Base-by-base conservation (phyloP, 2,888 invertebrate genomes). In the Drosophila suboccidentalis region DNA sequence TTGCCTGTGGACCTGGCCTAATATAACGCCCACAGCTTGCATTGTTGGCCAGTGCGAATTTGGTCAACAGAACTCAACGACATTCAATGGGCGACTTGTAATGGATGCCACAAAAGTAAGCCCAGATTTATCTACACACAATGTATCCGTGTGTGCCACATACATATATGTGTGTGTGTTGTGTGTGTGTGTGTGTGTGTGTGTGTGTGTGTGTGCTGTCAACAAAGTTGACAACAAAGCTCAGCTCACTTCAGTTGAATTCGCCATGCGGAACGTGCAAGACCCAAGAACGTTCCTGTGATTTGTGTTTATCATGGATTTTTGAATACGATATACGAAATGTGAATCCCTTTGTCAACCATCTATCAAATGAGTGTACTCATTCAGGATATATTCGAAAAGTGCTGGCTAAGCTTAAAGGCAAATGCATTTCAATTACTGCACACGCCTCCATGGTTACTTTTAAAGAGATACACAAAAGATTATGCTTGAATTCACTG, bases 201-300 rank as follows among this genome's bases (percentile, higher is more conserved):
- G 32, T 54, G 32, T 38, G 51, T 49, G 38, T 61, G 22, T 26
- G 46, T 51, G 50, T 55, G 54, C 50, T 59, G 70, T 54, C 68
- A 61, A 55, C 64, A 75, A 38, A 41, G 59, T 46, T 55, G 62
- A 75, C 75, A 75, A 55, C 76, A 44, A 61, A 68, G 61, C 46
- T 41, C 47, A 46, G 26, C 59, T 43, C 32, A 11, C 43, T 11
- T 38, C 49, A 36, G 46, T 34, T 59, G 49, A 49, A 54, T 49
- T 54, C 36, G 44, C 36, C 54, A 57, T 51, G 61, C 43, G 58
- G 39, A 46, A 43, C 32, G 47, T 60, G 26, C 54, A 60, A 53
- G 22, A 0, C 22, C 0, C 60, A 60, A 34, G 60, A 53, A 22
- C 22, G 17, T 46, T 46, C 38, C 29, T 58, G 15, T 17, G 29